A percentile compares a stretch with the other conserved stretches of the same genome.
phyloP scores from a whole-genome alignment of 1,140 invertebrate species.

The Drosophila orena region DNA sequence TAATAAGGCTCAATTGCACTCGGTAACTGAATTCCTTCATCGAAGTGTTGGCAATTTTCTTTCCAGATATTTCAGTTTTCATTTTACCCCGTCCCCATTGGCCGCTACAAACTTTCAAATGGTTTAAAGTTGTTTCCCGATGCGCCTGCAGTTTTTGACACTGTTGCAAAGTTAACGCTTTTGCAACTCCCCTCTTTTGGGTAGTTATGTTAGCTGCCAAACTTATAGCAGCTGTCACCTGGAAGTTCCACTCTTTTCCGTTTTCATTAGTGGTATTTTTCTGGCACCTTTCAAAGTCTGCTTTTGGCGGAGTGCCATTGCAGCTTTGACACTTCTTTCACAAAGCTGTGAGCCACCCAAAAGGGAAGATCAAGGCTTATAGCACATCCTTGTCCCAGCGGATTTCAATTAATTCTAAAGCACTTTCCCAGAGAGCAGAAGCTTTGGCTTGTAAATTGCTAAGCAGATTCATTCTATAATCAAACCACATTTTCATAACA shows the following conservation, averaged over 20 bases:
- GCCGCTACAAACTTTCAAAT: conserved; percentile 32
- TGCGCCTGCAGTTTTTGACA: conserved; percentile 48
- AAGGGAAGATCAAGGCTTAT: not conserved
- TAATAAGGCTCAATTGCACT: conserved; percentile 24
- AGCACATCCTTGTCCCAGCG: not conserved
- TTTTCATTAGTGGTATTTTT: conserved; percentile 3
- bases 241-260: conserved; percentile 1
- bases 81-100: not conserved
- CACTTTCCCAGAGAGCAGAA: not conserved
- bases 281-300: not conserved
- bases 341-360: not conserved
- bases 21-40: not conserved
- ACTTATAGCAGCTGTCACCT: conserved; percentile 39
- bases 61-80: not conserved
- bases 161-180: conserved; percentile 43
- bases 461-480: conserved; percentile 12
- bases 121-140: conserved; percentile 21
- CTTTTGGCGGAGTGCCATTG: not conserved
- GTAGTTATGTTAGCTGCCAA: conserved; percentile 21
- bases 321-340: not conserved
- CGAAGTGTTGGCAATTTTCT: too few species aligned
- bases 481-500: conserved; percentile 39
- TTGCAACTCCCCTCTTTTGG: not conserved
- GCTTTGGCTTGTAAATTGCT: not conserved
- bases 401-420: conserved; percentile 13